Evolutionary conservation across 2,888 invertebrate genomes (phyloP), one percentile per base, ranked within the genome.

Genomic region (Merodon equestris): DNA sequence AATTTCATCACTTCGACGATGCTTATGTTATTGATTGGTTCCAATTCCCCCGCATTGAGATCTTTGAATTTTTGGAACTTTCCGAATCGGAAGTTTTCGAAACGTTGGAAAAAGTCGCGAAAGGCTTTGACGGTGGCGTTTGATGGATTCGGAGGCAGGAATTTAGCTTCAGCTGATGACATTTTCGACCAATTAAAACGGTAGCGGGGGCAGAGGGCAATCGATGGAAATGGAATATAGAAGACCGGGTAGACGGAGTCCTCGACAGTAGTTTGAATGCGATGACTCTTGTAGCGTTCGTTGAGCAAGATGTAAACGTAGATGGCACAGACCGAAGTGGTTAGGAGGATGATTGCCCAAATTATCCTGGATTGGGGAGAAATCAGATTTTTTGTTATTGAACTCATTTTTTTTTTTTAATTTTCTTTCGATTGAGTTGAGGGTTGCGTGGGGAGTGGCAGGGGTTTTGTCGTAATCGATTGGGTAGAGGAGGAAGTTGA

Each of bases 201-300:
- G 82, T 85, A 86, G 3, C 83, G 83, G 1, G 84, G 81, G 67
- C 88, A 88, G 10, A 88, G 64, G 14, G 84, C 88, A 44, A 88
- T 83, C 2, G 88, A 84, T 2, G 88, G 89, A 67, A 86, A 88
- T 0, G 85, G 77, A 0, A 86, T 77, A 34, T 72, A 84, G 56
- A 85, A 86, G 0, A 88, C 81, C 0, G 88, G 87, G 38, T 82
- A 64, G 54, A 87, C 85, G 1, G 86, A 85, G 63, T 87, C 84
- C 51, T 85, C 86, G 14, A 88, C 85, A 7, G 86, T 86, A 0
- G 88, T 88, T 36, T 87, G 85, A 1, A 84, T 77, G 3, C 85
- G 84, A 4, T 82, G 83, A 1, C 83, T 82, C 48, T 81, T 51
- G 51, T 87, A 87, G 14, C 86, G 75, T 14, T 83, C 83, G 5